Percentiles rank a stretch among this genome's conserved stretches.
Conservation (phyloP, 2,113 vertebrate genomes). For the Xenopus laevis region DNA sequence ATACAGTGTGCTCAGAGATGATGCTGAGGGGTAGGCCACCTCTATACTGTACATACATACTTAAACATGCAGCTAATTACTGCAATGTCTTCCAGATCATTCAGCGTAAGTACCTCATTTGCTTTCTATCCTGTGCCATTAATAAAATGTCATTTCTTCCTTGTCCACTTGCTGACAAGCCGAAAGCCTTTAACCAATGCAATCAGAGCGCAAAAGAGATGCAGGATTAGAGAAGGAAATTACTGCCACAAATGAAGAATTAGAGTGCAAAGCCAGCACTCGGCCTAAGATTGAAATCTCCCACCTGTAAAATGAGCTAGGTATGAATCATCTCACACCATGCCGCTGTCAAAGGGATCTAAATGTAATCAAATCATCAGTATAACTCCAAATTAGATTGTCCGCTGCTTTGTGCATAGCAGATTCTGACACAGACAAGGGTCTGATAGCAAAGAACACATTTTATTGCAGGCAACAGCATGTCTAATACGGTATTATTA, state of each 20-base stretch:
- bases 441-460: conserved; percentile 7
- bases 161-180: conserved; percentile 50
- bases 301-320: conserved; percentile 47
- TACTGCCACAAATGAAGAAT: conserved; percentile 60
- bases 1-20: no score
- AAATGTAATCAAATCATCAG: conserved; percentile 32
- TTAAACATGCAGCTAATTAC: no score
- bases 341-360: conserved; percentile 26
- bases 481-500: conserved; percentile 20
- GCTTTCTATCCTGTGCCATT: conserved; percentile 30
- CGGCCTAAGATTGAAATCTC: conserved; percentile 54
- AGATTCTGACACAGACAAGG: neutral
- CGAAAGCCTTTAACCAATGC: conserved; percentile 49
- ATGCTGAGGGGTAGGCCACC: no score
- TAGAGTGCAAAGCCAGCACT: conserved; percentile 60
- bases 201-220: conserved; percentile 50
- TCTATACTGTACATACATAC: no score
- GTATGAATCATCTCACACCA: conserved; percentile 31
- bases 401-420: neutral
- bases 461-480: neutral
- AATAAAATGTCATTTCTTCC: conserved; percentile 45
- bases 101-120: no score
- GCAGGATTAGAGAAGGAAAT: conserved; percentile 63
- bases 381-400: conserved; percentile 22
- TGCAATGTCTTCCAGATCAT: no score